Evolutionary conservation across 92 coral and sea anemone genomes (phyloP).

Genomic region (Micromussa lordhowensis): DNA sequence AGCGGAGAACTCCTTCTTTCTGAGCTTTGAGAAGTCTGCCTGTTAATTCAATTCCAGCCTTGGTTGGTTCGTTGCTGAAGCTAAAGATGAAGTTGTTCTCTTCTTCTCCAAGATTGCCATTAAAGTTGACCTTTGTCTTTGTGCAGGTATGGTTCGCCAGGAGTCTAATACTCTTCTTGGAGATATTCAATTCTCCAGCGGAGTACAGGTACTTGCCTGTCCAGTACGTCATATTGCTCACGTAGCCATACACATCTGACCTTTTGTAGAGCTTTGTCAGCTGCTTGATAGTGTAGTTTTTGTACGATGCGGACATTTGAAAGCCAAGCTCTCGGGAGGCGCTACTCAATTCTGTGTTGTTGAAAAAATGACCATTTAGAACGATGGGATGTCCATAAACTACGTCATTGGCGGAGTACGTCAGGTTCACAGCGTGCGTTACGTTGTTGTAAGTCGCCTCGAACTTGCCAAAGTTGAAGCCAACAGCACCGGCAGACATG

Average conservation of each 20-base stretch:
- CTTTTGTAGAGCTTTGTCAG: conserved; percentile 80
- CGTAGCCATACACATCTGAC: conserved; percentile 79
- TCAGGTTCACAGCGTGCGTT: conserved; percentile 86
- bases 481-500: conserved; percentile 85
- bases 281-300: conserved; percentile 87
- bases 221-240: conserved; percentile 95
- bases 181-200: conserved; percentile 78
- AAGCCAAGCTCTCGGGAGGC: conserved; percentile 78
- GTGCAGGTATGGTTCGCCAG: conserved; percentile 90
- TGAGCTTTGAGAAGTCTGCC: conserved; percentile 73
- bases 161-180: conserved; percentile 69
- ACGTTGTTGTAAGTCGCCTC: conserved; percentile 91
- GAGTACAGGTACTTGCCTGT: conserved; percentile 88
- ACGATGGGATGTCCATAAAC: conserved; percentile 83
- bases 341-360: conserved; percentile 65
- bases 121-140: conserved; percentile 78
- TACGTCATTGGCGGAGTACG: conserved; percentile 80
- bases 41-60: conserved; percentile 73
- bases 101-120: conserved; percentile 76
- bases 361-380: conserved; percentile 86
- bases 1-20: conserved; percentile 69
- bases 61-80: conserved; percentile 75
- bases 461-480: conserved; percentile 88
- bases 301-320: conserved; percentile 83
- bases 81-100: conserved; percentile 72